Conservation (phyloP, 2,797 vertebrate species). For the Gouania willdenowi region DNA sequence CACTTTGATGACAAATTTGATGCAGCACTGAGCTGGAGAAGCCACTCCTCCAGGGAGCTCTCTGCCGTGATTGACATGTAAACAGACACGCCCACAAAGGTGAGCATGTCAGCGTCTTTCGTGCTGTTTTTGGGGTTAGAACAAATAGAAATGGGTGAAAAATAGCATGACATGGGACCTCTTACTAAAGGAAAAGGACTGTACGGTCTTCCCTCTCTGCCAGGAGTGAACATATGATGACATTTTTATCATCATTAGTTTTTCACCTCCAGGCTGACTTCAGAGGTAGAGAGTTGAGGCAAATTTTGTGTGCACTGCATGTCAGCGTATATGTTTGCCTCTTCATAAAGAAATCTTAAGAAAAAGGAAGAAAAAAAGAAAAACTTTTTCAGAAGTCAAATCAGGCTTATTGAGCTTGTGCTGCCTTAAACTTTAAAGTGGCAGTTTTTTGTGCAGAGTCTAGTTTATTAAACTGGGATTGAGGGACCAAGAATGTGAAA, state of each 20-base stretch:
- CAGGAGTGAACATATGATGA: constrained; percentile 13
- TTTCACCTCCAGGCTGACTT: constrained; percentile 25
- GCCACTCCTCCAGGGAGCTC: too few species aligned
- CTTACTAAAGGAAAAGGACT: constrained; percentile 10
- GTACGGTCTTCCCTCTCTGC: constrained; percentile 4
- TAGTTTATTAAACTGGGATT: constrained; percentile 52
- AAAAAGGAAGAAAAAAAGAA: constrained; percentile 12
- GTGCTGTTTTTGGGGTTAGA: too few species aligned
- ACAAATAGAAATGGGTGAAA: too few species aligned
- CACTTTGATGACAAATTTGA: too few species aligned
- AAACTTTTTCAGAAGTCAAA: constrained; percentile 14
- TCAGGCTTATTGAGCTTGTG: constrained; percentile 21
- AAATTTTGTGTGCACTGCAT: constrained; percentile 1
- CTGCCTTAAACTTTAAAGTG: constrained; percentile 25
- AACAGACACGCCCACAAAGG: too few species aligned
- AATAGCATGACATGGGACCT: constrained; percentile 3
- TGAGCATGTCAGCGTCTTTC: too few species aligned
- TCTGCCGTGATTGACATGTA: too few species aligned
- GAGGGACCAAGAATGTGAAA: constrained; percentile 38
- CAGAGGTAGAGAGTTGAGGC: constrained; percentile 13
- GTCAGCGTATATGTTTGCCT: constrained; percentile 6
- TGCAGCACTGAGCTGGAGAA: too few species aligned
- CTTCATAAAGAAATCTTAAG: constrained; percentile 16
- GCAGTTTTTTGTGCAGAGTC: constrained; percentile 15
- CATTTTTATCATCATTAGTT: constrained; percentile 45